Conservation (phyloP, 1,140 invertebrate genomes). For the Rhopalosiphum maidis region DNA sequence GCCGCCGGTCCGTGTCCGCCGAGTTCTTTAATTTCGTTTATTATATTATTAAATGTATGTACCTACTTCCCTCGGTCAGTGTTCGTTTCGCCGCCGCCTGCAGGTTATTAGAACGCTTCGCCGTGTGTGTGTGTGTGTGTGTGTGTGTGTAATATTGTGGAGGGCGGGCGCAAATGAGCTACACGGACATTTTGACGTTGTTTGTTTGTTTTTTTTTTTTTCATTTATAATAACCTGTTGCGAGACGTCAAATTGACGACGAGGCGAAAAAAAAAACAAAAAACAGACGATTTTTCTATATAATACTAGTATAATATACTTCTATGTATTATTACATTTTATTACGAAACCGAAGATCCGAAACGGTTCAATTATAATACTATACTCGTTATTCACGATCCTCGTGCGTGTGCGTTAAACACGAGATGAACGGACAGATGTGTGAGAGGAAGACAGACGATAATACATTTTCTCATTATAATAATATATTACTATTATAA, state of each 20-base stretch:
- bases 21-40: slow-evolving; percentile 44
- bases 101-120: slow-evolving; percentile 1
- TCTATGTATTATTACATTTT: neutral
- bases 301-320: neutral
- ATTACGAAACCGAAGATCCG: neutral
- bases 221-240: slow-evolving; percentile 44
- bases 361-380: slow-evolving; percentile 36
- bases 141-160: neutral
- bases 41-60: neutral
- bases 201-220: slow-evolving; percentile 6
- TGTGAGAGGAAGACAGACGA: neutral
- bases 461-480: neutral
- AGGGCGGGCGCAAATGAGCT: slow-evolving; percentile 34
- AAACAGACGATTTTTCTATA: slow-evolving; percentile 27
- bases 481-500: too few relatives aligned
- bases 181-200: slow-evolving; percentile 40
- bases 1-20: slow-evolving; percentile 15
- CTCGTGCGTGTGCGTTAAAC: neutral
- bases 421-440: neutral
- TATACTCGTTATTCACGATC: neutral
- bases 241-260: slow-evolving; percentile 29
- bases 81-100: slow-evolving; percentile 19
- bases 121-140: neutral
- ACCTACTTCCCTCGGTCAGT: neutral
- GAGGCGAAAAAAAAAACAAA: neutral